These are phyloP conservation scores for Lutraria lutraria DNA, from an alignment of 2,888 invertebrate species.

Conservation along the genomic window DNA sequence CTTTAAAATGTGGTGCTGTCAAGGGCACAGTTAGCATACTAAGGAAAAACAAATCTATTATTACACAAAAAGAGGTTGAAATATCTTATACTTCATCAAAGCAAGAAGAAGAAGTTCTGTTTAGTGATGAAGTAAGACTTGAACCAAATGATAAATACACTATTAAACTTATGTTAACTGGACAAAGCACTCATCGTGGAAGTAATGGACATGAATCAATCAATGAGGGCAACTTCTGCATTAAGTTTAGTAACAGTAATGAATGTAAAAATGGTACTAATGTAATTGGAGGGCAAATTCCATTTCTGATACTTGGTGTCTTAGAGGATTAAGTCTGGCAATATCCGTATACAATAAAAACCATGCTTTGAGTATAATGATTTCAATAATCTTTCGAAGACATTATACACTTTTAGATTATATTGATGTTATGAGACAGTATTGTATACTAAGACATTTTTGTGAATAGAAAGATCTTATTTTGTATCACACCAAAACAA, in stretches of 20 bases:
- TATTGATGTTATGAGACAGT: too few species aligned
- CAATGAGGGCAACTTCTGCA: neutral
- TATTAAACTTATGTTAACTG: neutral
- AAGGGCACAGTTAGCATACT: neutral
- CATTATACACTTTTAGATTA: too few species aligned
- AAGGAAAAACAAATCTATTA: neutral
- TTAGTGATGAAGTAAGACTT: neutral
- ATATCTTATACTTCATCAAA: neutral
- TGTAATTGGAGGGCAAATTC: neutral
- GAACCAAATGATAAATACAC: conserved; percentile 14
- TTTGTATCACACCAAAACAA: too few species aligned
- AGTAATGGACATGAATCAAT: neutral
- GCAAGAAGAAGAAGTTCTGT: neutral
- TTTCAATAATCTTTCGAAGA: too few species aligned
- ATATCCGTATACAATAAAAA: too few species aligned
- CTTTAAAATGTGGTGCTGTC: neutral
- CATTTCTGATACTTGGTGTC: neutral
- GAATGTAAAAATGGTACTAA: neutral
- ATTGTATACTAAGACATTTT: too few species aligned
- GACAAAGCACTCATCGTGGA: neutral
- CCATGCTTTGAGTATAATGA: too few species aligned
- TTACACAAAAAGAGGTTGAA: neutral
- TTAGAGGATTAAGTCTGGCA: neutral
- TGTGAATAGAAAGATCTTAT: too few species aligned
- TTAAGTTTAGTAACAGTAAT: neutral